Base-by-base conservation (phyloP, 2,113 vertebrate genomes). In the Callopanchax toddi region DNA sequence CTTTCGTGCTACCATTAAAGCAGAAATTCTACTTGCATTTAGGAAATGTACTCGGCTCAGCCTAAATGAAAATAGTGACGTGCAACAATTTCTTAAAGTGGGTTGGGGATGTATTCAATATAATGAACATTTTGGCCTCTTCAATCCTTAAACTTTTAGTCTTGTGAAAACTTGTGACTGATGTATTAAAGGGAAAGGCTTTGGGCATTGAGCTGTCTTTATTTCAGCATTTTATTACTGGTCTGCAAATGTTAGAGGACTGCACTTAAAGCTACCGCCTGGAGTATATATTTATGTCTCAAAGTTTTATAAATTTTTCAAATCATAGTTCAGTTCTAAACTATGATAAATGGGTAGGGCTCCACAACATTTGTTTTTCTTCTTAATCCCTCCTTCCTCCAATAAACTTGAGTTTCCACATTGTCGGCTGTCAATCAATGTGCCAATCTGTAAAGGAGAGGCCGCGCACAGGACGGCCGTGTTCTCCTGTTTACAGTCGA, bases 111-210 rank as follows among this genome's bases (percentile, higher is more conserved):
- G 17, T 50, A 40, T 39, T 54, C 3, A 1, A 51, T 42, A 17
- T 52, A 57, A 71, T 72, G 42, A 61, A 61, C 34, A 71, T 11
- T 32, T n/a, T 44, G n/a, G 36, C 4, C 34, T 46, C 43, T 50
- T 40, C 29, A 17, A 32, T 45, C 23, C 60, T 36, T 17, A 71
- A 23, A 36, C 16, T 23, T 39, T 58, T 43, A 6, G 13, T 54
- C n/a, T 67, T 67, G 2, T 7, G 6, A 49, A 16, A 54, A 74
- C 55, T 43, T 11, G n/a, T 18, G 22, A 32, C 22, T 43, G 15
- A 57, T 54, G 21, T 49, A 53, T 64, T 58, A 26, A 37, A 4
- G 4, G 23, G 22, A 18, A 49, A 77, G 15, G 25, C 44, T 66
- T 62, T 44, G 20, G 48, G 60, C 40, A 13, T 56, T 13, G 21